These are phyloP conservation scores for Actinia equina DNA, from an alignment of 64 coral and sea anemone species.

Conservation along the genomic window DNA sequence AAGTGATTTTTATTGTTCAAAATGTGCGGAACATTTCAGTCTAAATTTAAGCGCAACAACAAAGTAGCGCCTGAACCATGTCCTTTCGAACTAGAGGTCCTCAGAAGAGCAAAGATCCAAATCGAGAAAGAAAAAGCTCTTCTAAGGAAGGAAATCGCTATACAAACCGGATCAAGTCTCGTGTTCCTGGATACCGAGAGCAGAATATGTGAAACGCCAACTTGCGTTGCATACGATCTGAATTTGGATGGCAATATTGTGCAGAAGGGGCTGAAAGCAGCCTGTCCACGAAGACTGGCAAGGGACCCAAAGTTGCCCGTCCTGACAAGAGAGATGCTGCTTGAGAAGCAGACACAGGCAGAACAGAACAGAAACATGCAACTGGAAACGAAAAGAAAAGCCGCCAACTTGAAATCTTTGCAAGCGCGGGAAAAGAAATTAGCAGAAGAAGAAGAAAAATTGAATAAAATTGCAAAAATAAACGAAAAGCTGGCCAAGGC, in stretches of 20 bases:
- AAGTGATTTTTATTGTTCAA: neutral
- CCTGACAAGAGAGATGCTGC: constrained; percentile 10
- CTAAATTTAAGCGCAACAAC: neutral
- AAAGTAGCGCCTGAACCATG: neutral
- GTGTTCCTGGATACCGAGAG: neutral
- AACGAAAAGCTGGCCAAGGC: neutral
- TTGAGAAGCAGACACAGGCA: neutral
- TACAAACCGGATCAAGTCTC: neutral
- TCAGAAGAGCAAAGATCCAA: neutral
- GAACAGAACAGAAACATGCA: neutral
- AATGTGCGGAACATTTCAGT: constrained; percentile 4
- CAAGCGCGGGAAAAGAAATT: too few species aligned
- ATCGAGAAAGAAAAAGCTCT: neutral
- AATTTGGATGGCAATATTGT: neutral
- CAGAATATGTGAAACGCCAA: neutral
- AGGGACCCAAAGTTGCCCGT: neutral
- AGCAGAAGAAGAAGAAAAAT: too few species aligned
- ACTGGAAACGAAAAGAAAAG: too few species aligned
- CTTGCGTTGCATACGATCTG: neutral
- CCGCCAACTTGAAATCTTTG: too few species aligned
- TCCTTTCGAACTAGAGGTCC: neutral
- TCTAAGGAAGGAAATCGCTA: neutral
- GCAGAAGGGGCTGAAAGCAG: too few species aligned
- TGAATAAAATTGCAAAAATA: too few species aligned
- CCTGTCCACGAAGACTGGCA: neutral